Evolutionary conservation across 1,140 invertebrate genomes (phyloP), one percentile per base, ranked within the genome.

Genomic region (Ostrea edulis): DNA sequence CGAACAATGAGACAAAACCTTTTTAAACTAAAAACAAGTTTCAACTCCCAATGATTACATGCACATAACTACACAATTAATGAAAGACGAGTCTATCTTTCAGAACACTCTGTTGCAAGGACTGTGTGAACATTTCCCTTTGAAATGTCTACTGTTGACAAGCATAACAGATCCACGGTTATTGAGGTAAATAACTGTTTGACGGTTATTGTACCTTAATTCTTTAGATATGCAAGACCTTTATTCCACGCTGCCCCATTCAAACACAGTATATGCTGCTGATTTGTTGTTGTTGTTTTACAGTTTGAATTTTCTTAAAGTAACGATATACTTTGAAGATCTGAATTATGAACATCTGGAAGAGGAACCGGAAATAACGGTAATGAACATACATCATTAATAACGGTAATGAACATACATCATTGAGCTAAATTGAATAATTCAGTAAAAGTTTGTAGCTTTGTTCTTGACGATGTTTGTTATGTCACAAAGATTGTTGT

Each of bases 251-350:
- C 35, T 44, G 35, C 5, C 35, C 2, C 35, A 44, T 2, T 44
- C 35, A 44, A 44, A 44, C 35, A 2, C 35, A 5, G 17, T 20
- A 58, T 58, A 58, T 14, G 5, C 4, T 58, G 5, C 8, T 17
- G 17, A n/a, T n/a, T 62, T 62, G 5, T 17, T 62, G 0, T 58
- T 58, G 17, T 20, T 55, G 62, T 25, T 81, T 84, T 51, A n/a
- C 88, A 92, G 91, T 3, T 54, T 84, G 7, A 88, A 91, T 25
- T 92, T 91, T 58, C 44, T 91, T 4, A 91, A 91, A 58, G 52
- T 92, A n/a, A 87, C 65, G 22, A 89, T 92, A 51, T 92, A 90
- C 52, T 92, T 88, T 52, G 91, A 92, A 87, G 90, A 92, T 65
- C 68, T 92, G 20, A 92, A 92, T 58, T 92, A 92, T 71, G 89